Percentiles rank a stretch among this genome's conserved stretches.
phyloP scores from a whole-genome alignment of 2,113 vertebrate species.

The Cyanistes caeruleus region DNA sequence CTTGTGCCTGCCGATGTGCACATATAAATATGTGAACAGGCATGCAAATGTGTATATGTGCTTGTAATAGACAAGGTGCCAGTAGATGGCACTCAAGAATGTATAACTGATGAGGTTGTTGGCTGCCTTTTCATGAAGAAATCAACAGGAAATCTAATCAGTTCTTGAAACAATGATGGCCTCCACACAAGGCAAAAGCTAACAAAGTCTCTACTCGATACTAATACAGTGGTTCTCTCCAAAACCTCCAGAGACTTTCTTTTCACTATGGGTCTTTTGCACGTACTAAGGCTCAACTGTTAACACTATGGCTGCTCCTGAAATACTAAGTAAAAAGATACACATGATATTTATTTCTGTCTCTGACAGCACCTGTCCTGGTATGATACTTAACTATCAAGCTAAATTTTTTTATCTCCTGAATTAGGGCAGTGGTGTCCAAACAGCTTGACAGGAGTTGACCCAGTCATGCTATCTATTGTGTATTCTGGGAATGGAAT shows the following conservation, averaged over 20 bases:
- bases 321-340: neutral
- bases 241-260: neutral
- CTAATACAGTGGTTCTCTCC: neutral
- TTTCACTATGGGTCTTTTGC: neutral
- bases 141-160: neutral
- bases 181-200: neutral
- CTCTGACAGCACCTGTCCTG: neutral
- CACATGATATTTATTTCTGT: neutral
- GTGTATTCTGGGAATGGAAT: neutral
- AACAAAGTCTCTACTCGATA: neutral
- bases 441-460: neutral
- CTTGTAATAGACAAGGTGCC: conserved; percentile 8
- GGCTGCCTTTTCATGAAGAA: neutral
- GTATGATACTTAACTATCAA: neutral
- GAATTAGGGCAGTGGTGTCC: neutral
- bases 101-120: neutral
- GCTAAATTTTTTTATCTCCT: neutral
- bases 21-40: neutral
- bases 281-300: neutral
- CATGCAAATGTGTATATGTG: neutral
- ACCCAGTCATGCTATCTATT: neutral
- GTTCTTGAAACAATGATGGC: neutral
- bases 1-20: neutral
- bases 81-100: conserved; percentile 61
- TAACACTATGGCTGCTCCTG: neutral